Base-by-base conservation (phyloP, 2,113 vertebrate genomes). In the Aix galericulata region DNA sequence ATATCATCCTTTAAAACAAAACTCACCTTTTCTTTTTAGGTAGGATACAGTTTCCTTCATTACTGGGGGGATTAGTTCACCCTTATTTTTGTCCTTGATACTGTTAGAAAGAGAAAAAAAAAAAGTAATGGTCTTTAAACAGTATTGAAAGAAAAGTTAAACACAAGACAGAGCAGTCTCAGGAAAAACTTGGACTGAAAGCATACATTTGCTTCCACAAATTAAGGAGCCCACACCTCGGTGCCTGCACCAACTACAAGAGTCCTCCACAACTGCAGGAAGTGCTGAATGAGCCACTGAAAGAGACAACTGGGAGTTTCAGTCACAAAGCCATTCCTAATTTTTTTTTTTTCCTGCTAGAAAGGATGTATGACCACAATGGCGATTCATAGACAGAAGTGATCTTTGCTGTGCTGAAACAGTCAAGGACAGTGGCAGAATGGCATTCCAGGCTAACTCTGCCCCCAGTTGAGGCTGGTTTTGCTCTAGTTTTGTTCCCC, bases 21-120 rank as follows among this genome's bases (percentile, higher is more conserved):
- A 46, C 97, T 95, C 91, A 99, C 99, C 99, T 96, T 98, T 98
- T 20, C 86, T 92, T 92, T 98, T 98, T 84, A 99, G 96, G 95
- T 98, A 99, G 2, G 96, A 82, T 34, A 99, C 95, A 0, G 98
- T 99, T 93, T 98, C 96, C 31, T 88, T 86, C 91, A 99, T 94
- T 50, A 99, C 99, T 0, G 97, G 98, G 0, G 98, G 99, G 48
- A 99, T 98, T 40, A 98, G 17, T 3, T 97, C 97, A 0, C 97
- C 98, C 20, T 96, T 93, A 80, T 98, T 99, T 97, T 98, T 99
- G 95, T 98, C 98, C 79, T 96, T 97, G 91, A 99, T 98, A 95
- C 98, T 99, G 95, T 89, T 46, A 86, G 9, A 23, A 25, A 63
- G 17, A 8, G 32, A 34, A 50, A 88, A 36, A 58, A 34, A 59